Conservation (phyloP, 1,140 invertebrate species). For the Drosophila punjabiensis region DNA sequence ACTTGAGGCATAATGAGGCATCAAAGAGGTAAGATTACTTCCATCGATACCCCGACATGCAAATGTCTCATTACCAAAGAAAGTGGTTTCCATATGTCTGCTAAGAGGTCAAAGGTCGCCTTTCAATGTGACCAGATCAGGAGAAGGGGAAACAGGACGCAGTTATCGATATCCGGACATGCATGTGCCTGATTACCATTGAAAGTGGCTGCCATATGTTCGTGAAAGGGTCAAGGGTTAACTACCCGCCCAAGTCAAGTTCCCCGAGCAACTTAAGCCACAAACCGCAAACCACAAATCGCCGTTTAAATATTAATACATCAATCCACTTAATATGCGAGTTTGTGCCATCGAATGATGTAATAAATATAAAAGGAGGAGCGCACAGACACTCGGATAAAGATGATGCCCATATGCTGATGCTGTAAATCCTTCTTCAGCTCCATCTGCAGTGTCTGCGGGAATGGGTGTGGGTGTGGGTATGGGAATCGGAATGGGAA, state of each 20-base stretch:
- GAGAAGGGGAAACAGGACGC: not conserved
- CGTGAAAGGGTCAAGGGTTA: constrained; percentile 42
- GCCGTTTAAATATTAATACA: constrained; percentile 84
- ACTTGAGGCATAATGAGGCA: constrained; percentile 2
- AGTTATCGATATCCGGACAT: constrained; percentile 25
- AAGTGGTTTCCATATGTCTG: constrained; percentile 37
- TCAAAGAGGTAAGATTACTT: constrained; percentile 16
- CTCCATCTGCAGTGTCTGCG: constrained; percentile 33
- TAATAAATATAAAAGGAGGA: constrained; percentile 78
- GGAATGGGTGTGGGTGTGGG: not conserved
- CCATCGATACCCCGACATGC: constrained; percentile 10
- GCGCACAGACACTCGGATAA: constrained; percentile 36
- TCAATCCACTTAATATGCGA: constrained; percentile 84
- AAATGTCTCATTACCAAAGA: constrained; percentile 19
- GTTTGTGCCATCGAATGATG: constrained; percentile 78
- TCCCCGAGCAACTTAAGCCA: too few species aligned
- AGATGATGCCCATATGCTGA: constrained; percentile 56
- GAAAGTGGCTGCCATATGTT: constrained; percentile 45
- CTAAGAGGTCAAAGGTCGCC: constrained; percentile 33
- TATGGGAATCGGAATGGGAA: not conserved
- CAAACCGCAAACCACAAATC: constrained; percentile 66
- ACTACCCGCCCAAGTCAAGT: too few species aligned
- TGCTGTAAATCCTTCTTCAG: constrained; percentile 50
- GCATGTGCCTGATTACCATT: constrained; percentile 23
- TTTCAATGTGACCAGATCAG: not conserved